phyloP scores from a whole-genome alignment of 2,888 invertebrate genomes.

The Sialis lutaria region DNA sequence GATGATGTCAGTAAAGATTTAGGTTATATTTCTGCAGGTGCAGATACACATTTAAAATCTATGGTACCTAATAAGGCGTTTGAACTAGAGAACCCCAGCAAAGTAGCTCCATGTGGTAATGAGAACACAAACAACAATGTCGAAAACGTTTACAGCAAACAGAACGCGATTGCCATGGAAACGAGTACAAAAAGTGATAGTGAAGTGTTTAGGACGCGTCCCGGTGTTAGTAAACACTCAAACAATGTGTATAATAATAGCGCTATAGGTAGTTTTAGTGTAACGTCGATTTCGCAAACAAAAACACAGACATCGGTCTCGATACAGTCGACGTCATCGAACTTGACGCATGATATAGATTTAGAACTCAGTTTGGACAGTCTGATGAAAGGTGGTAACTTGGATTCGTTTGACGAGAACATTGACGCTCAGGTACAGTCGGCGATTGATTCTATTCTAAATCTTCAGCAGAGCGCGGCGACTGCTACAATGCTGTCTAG shows the following conservation, averaged over 20 bases:
- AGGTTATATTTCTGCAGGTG: too few species aligned
- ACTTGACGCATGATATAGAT: background rate
- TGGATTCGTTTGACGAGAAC: slow-evolving; percentile 32
- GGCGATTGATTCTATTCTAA: slow-evolving; percentile 63
- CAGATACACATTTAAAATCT: background rate
- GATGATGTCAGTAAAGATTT: background rate
- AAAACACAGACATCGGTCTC: background rate
- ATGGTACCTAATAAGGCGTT: background rate
- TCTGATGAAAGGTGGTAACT: background rate
- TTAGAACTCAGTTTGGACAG: background rate
- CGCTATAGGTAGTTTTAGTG: background rate
- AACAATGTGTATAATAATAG: background rate
- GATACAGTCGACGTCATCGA: background rate
- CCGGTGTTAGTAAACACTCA: background rate
- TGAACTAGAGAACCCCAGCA: background rate
- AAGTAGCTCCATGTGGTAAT: background rate
- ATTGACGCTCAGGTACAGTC: slow-evolving; percentile 63
- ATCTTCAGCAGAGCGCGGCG: slow-evolving; percentile 37
- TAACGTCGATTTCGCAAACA: background rate
- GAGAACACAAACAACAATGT: background rate
- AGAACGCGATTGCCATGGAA: background rate
- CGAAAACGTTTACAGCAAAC: too few species aligned
- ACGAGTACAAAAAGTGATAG: slow-evolving; percentile 4
- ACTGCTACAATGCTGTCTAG: slow-evolving; percentile 1
- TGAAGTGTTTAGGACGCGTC: slow-evolving; percentile 6